Evolutionary conservation across 2,113 vertebrate genomes (phyloP).

Genomic region (Solea senegalensis): DNA sequence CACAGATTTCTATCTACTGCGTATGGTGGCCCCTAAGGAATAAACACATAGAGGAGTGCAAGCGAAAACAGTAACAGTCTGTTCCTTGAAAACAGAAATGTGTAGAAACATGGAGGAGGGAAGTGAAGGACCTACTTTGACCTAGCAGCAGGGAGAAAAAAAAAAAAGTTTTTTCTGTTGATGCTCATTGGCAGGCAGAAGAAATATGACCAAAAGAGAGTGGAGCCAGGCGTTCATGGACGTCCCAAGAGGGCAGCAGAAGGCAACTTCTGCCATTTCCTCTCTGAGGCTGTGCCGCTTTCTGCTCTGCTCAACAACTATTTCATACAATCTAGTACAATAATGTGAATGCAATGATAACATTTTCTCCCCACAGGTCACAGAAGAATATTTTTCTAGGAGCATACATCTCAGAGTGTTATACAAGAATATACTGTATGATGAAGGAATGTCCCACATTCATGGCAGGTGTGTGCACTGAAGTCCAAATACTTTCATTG

Average conservation of each 20-base stretch:
- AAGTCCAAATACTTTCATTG: slow-evolving; percentile 61
- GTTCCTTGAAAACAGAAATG: slow-evolving; percentile 16
- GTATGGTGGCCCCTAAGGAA: slow-evolving; percentile 9
- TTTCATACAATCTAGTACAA: slow-evolving; percentile 9
- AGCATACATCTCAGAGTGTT: slow-evolving; percentile 7
- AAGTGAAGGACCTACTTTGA: slow-evolving; percentile 32
- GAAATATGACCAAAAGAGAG: slow-evolving; percentile 37
- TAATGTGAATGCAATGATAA: slow-evolving; percentile 14
- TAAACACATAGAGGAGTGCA: slow-evolving; percentile 9
- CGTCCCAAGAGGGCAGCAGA: slow-evolving; percentile 61
- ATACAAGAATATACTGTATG: not conserved
- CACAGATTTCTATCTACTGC: not conserved
- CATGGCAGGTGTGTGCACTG: slow-evolving; percentile 43
- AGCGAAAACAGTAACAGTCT: slow-evolving; percentile 9
- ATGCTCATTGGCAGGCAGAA: slow-evolving; percentile 48
- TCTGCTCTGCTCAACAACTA: slow-evolving; percentile 12
- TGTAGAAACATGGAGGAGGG: slow-evolving; percentile 35
- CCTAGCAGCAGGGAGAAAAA: slow-evolving; percentile 36
- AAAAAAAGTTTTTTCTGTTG: slow-evolving; percentile 29
- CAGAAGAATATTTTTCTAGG: slow-evolving; percentile 12
- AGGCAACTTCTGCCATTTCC: slow-evolving; percentile 49
- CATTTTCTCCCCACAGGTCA: slow-evolving; percentile 14
- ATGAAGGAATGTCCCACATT: slow-evolving; percentile 18
- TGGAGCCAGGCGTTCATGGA: slow-evolving; percentile 37
- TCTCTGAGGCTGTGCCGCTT: slow-evolving; percentile 29